Conservation (phyloP, 2,797 vertebrate species). For the Periparus ater region DNA sequence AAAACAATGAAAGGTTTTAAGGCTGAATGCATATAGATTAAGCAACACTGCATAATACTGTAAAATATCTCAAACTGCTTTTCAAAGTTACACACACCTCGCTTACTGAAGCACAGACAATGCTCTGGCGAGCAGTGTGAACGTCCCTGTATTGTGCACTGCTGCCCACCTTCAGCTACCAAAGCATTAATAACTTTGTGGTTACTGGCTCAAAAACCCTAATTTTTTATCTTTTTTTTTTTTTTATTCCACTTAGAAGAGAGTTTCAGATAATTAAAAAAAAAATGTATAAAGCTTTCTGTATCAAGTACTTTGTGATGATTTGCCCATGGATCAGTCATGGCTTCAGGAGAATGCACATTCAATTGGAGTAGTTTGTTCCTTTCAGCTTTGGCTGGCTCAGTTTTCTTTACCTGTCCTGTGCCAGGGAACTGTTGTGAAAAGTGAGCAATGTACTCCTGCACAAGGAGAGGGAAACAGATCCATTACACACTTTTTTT, state of each 20-base stretch:
- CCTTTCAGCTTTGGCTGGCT: background rate
- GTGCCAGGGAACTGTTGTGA: background rate
- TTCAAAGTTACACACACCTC: background rate
- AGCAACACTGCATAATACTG: background rate
- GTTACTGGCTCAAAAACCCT: background rate
- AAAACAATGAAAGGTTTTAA: background rate
- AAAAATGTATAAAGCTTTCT: background rate
- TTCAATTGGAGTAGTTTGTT: background rate
- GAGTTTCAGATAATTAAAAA: background rate
- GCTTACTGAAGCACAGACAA: background rate
- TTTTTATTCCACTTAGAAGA: background rate
- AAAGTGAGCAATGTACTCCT: background rate
- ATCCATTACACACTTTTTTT: background rate
- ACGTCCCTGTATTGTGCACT: background rate
- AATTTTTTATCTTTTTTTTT: background rate
- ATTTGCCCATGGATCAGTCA: background rate
- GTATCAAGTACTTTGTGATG: background rate
- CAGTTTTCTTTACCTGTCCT: background rate
- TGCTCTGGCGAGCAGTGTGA: fast-evolving
- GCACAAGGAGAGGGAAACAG: background rate
- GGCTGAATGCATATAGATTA: background rate
- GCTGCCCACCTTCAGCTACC: background rate
- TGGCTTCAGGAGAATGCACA: background rate
- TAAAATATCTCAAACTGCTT: background rate
- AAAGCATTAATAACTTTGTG: background rate